Evolutionary conservation across 2,888 invertebrate species (phyloP), one percentile per base, ranked within the genome.

Genomic region (Euplexia lucipara): DNA sequence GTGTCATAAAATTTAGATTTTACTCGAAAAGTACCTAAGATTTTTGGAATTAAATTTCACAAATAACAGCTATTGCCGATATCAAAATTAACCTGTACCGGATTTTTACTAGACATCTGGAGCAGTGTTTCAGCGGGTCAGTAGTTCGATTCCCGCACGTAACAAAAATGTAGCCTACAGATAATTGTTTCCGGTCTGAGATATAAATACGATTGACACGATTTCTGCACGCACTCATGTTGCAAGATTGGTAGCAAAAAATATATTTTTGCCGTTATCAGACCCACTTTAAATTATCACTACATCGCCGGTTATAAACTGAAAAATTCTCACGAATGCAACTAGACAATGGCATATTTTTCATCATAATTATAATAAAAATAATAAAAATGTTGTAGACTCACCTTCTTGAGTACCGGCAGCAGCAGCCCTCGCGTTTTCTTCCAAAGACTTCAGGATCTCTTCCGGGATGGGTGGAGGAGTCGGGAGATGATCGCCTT

Each of bases 341-440:
- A 54, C 10, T 12, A 41, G 45, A 51, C 14, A 72, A 52, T 72
- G 22, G 42, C 37, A 26, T 1, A 48, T 32, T 39, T 39, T 39
- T 39, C 30, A 35, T 32, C 16, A 26, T 42, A n/a, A 37, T 44
- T 22, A 22, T 42, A 35, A 68, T 35, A 32, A 39, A 35, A 32
- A 39, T 41, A 48, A 32, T 16, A 49, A 57, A 18, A 34, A 16
- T 20, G 8, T 30, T 12, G 42, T 30, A 16, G 22, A 37, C 61
- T 72, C 86, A 95, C 95, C 95, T 92, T 95, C 94, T 89, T 94
- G 94, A 3, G 90, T 93, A 9, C 95, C 95, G 70, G 93, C 88
- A 18, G 95, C 94, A 5, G 95, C 95, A 14, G 95, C 95, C 42
- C 83, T 87, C 0, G 94, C 93, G 51, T 95, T 95, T 49, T 91